These are phyloP conservation scores for Archivesica marissinica DNA, from an alignment of 1,140 invertebrate genomes.

Conservation along the genomic window DNA sequence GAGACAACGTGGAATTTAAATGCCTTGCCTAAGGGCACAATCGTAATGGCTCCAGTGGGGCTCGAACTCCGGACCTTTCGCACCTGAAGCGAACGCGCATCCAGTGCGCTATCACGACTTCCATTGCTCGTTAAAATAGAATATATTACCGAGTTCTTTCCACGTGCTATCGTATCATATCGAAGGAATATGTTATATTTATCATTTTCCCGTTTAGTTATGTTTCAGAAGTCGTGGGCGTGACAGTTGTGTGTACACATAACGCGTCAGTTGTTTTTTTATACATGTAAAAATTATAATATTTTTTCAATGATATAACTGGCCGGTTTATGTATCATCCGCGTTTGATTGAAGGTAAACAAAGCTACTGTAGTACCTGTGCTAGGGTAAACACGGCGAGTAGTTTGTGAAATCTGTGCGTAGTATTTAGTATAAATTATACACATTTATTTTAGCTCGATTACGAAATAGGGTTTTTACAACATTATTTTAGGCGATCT, in stretches of 20 bases:
- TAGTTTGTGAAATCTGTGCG: no score
- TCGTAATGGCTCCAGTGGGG: background rate
- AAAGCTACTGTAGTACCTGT: background rate
- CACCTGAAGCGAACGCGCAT: no score
- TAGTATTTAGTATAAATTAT: no score
- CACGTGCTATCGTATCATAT: background rate
- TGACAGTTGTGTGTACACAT: no score
- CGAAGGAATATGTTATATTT: constrained; percentile 8
- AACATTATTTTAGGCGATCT: no score
- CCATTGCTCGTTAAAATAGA: background rate
- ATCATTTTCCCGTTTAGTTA: constrained; percentile 1
- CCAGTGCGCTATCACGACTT: no score
- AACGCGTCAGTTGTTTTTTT: background rate
- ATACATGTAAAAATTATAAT: background rate
- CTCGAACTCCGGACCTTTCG: background rate
- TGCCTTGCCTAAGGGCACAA: background rate
- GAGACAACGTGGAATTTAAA: background rate
- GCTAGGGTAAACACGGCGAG: background rate
- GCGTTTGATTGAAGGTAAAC: background rate
- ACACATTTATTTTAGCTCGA: no score
- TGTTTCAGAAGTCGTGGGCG: background rate
- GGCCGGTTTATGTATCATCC: background rate
- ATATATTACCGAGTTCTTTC: background rate
- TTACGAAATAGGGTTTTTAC: no score
- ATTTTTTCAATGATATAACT: constrained; percentile 5